A percentile compares a stretch with the other conserved stretches of the same genome.
phyloP scores from a whole-genome alignment of 2,797 vertebrate species.

The Thamnophis elegans region DNA sequence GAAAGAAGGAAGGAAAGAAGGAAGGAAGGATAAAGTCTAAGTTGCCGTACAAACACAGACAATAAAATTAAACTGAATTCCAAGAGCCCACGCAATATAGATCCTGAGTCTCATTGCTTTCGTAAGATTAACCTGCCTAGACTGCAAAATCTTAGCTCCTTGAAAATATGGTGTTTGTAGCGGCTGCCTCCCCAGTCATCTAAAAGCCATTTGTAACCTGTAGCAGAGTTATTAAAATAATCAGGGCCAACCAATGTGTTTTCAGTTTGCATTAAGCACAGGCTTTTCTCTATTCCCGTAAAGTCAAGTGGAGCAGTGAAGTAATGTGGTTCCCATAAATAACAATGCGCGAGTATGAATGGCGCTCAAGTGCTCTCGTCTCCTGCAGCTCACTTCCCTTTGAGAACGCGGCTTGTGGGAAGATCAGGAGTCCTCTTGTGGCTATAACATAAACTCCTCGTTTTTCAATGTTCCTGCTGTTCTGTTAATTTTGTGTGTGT shows the following conservation, averaged over 20 bases:
- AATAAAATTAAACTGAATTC: not conserved
- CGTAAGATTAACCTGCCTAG: not conserved
- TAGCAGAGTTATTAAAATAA: not conserved
- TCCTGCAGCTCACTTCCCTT: not conserved
- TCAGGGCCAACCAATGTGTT: not conserved
- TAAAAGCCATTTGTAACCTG: not conserved
- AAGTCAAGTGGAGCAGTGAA: not conserved
- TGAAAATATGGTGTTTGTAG: not conserved
- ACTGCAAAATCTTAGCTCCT: not conserved
- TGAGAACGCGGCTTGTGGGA: not conserved
- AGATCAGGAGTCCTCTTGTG: not conserved
- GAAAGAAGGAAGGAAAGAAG: not conserved
- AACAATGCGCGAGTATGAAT: not conserved
- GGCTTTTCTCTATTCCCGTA: not conserved
- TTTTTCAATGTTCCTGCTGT: not conserved
- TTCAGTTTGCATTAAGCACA: not conserved
- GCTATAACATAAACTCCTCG: not conserved
- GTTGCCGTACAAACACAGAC: not conserved
- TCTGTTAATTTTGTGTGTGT: not conserved
- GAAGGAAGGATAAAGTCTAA: no score
- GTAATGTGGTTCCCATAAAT: not conserved
- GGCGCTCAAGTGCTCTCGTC: not conserved
- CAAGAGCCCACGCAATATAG: not conserved
- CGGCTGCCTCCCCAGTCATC: not conserved
- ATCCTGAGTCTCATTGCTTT: not conserved